Percentiles rank a stretch among this genome's conserved stretches.
Evolutionary conservation across 2,888 invertebrate genomes (phyloP).

Genomic region (Plusia festucae): DNA sequence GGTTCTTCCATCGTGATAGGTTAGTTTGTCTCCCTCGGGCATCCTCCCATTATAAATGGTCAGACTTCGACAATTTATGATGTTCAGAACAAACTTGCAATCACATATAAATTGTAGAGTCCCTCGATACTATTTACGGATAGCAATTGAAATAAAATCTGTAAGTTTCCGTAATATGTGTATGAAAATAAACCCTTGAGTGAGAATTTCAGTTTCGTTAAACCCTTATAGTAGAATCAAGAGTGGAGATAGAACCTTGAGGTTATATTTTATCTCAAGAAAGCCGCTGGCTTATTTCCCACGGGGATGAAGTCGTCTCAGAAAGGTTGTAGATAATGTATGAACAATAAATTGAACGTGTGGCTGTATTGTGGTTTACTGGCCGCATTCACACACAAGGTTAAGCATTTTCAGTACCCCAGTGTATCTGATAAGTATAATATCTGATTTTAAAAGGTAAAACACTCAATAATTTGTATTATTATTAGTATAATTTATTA

Average conservation of each 20-base stretch:
- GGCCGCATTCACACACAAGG: neutral
- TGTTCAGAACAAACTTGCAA: neutral
- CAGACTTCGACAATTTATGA: conserved; percentile 3
- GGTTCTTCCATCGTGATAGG: conserved; percentile 33
- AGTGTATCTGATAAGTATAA: too few relatives aligned
- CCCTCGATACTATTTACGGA: neutral
- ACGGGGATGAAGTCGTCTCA: neutral
- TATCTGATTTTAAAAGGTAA: too few relatives aligned
- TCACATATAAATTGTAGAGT: neutral
- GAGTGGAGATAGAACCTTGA: conserved; percentile 4
- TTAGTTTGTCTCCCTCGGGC: conserved; percentile 28
- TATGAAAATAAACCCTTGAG: neutral
- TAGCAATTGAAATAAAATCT: neutral
- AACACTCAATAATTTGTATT: too few relatives aligned
- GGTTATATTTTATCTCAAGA: conserved; percentile 1
- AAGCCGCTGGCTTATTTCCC: neutral
- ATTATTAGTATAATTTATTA: too few relatives aligned
- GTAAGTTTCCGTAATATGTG: neutral
- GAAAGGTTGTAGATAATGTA: conserved; percentile 1
- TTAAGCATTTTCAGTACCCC: neutral
- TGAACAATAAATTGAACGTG: conserved; percentile 2
- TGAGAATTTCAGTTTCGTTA: neutral
- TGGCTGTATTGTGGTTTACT: conserved; percentile 1
- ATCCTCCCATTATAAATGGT: conserved; percentile 9
- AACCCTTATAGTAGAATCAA: neutral